Conservation (phyloP, 1,140 invertebrate species). For the Drosophila neocordata region DNA sequence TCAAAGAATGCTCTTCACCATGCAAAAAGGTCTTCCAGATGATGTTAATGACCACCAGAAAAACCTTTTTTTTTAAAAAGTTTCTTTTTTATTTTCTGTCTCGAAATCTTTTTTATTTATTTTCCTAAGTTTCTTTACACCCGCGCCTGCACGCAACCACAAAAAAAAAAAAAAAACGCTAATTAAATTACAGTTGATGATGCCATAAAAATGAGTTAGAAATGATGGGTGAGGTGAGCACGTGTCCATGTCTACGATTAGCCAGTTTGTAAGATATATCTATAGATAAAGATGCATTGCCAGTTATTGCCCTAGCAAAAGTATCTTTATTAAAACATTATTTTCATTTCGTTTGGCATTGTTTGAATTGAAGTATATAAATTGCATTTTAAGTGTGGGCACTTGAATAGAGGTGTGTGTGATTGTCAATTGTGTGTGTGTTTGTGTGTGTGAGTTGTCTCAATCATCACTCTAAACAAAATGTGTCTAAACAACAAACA, state of each 20-base stretch:
- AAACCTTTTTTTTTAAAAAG: neutral
- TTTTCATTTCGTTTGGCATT: conserved; percentile 47
- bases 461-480: conserved; percentile 65
- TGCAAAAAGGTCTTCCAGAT: neutral
- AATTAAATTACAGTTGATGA: conserved; percentile 62
- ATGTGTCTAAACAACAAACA: conserved; percentile 43
- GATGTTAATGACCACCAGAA: conserved; percentile 18
- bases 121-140: conserved; percentile 1
- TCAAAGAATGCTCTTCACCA: conserved; percentile 28
- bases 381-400: conserved; percentile 76
- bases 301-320: conserved; percentile 26
- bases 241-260: conserved; percentile 59
- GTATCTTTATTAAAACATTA: conserved; percentile 76
- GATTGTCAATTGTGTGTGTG: conserved; percentile 6
- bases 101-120: neutral
- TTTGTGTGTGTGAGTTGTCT: conserved; percentile 30
- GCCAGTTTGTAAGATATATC: conserved; percentile 35
- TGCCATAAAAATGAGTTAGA: conserved; percentile 49
- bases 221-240: conserved; percentile 35
- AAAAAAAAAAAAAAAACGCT: conserved; percentile 32
- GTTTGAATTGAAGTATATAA: conserved; percentile 53
- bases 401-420: conserved; percentile 41
- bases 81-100: neutral
- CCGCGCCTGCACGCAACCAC: conserved; percentile 3
- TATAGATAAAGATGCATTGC: conserved; percentile 47